phyloP scores from a whole-genome alignment of 1,140 invertebrate species.

The Solen grandis region DNA sequence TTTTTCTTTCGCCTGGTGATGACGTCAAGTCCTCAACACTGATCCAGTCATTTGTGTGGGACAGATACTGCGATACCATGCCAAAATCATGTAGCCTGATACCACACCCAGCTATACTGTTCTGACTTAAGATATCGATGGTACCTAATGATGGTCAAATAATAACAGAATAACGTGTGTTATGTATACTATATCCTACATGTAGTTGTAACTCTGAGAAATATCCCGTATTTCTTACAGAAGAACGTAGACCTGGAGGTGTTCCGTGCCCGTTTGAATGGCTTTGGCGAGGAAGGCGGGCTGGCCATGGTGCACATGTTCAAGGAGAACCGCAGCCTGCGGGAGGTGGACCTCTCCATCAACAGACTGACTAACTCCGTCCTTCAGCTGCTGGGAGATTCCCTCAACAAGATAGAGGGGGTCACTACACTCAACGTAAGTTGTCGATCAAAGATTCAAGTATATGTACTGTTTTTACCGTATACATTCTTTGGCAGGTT shows the following conservation, averaged over 20 bases:
- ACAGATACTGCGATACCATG: too few relatives aligned
- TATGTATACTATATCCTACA: too few relatives aligned
- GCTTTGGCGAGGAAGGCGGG: conserved; percentile 64
- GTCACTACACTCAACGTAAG: conserved; percentile 15
- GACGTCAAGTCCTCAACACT: too few relatives aligned
- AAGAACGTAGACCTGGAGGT: conserved; percentile 57
- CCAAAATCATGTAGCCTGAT: too few relatives aligned
- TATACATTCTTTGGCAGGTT: background rate
- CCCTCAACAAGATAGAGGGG: background rate
- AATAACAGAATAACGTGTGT: too few relatives aligned
- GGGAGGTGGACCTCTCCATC: conserved; percentile 56
- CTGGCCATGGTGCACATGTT: conserved; percentile 54
- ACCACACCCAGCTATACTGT: too few relatives aligned
- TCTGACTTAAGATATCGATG: too few relatives aligned
- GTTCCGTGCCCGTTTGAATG: conserved; percentile 60
- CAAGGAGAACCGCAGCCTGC: conserved; percentile 51
- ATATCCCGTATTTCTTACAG: conserved; percentile 42
- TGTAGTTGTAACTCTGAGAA: too few relatives aligned
- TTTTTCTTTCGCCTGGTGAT: too few relatives aligned
- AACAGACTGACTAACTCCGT: conserved; percentile 59
- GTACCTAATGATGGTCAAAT: too few relatives aligned
- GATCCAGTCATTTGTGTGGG: too few relatives aligned
- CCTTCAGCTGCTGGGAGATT: background rate
- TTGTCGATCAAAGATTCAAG: background rate
- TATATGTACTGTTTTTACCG: too few relatives aligned